Base-by-base conservation (phyloP, 2,888 invertebrate species). In the Magallana nippona region DNA sequence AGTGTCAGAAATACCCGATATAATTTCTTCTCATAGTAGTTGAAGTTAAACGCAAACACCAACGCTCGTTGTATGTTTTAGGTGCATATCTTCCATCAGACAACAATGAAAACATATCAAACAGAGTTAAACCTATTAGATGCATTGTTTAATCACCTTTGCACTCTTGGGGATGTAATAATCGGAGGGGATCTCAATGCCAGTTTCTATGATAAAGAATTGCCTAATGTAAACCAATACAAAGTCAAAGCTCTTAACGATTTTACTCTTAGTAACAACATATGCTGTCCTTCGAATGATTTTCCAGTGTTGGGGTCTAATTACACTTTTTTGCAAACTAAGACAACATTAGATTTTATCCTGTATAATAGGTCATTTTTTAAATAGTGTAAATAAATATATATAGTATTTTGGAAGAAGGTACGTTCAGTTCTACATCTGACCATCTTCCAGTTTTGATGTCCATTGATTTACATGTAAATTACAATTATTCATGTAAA, bases 171-270 rank as follows among this genome's bases (percentile, higher is more conserved):
- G n/a, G n/a, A n/a, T n/a, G n/a, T n/a, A n/a, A n/a, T n/a, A n/a
- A n/a, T n/a, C n/a, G n/a, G n/a, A 44, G 62, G 81, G 17, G 62
- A 81, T n/a, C 19, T 81, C 19, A 81, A 81, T 62, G 55, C 81
- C 19, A 62, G 62, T n/a, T 81, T 11, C 15, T 17, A 22, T 55
- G 32, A 32, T 32, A 32, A 32, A 32, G 62, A 81, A 19, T 19
- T 10, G 8, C n/a, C 1, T 19, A 22, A 62, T 11, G 10, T n/a
- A n/a, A 11, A 62, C 32, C 32, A 32, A 32, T 2, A 32, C 5
- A 19, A 19, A 62, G 22, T n/a, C 2, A n/a, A n/a, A n/a, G n/a
- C n/a, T n/a, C 10, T n/a, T n/a, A 2, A n/a, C 19, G 32, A 55
- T 10, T 81, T 81, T 81, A 19, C 55, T 1, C 15, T 22, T 10